Base-by-base conservation (phyloP, 2,888 invertebrate genomes). In the Nomada lathburiana region DNA sequence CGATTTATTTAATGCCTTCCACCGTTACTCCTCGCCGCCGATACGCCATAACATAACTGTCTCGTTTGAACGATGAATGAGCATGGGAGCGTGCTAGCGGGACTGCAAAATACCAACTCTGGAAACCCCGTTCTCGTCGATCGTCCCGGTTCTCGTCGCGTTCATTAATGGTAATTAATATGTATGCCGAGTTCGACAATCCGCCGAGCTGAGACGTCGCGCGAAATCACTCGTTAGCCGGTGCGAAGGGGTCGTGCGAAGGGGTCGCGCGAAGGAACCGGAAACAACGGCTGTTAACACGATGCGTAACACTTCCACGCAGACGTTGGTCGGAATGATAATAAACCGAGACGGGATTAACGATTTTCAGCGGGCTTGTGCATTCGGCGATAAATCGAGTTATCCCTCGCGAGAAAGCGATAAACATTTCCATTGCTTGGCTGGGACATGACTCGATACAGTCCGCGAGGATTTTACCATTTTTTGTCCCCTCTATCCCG, bases 241-340 rank as follows among this genome's bases (percentile, higher is more conserved):
- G 60, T 13, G 42, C 26, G 42, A 67, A 50, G 57, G 73, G 55
- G 70, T 82, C 63, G 70, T 70, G 67, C 59, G 82, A 73, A 78
- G 73, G 73, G 55, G 70, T 82, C 63, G 70, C 74, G 67, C 59
- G 82, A 73, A 78, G 73, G 53, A 53, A 59, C 47, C 74, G 77
- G 82, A 64, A 78, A 78, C 83, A 74, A 59, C 47, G 82, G 42
- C 63, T 71, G 83, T 78, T 83, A 83, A 79, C 83, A 47, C 69
- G 44, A 50, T 55, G 68, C 50, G 69, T 64, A 79, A 83, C 16
- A 29, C 59, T 16, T 13, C 62, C 64, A 44, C 68, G 73, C 69
- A 69, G 44, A 29, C 68, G 52, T 5, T 57, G 44, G 55, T 63
- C 47, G 63, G 44, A 62, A 70, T 52, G 82, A 83, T 82, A 77